These are phyloP conservation scores for Aulostomus chinensis DNA, from an alignment of 2,797 vertebrate genomes.

Conservation along the genomic window DNA sequence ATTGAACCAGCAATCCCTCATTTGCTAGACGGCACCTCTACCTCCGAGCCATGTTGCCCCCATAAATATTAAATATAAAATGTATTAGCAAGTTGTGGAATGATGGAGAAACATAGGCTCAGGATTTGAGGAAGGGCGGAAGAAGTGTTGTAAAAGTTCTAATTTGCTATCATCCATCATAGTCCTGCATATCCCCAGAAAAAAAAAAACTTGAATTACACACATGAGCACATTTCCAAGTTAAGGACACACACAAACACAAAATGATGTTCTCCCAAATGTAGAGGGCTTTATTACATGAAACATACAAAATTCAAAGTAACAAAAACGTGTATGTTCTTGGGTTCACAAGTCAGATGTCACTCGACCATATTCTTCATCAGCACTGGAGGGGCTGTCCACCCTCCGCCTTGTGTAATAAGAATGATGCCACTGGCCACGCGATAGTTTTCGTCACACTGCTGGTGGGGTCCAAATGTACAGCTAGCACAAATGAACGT, in stretches of 20 bases:
- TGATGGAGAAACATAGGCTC: too few relatives aligned
- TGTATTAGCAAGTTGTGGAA: too few relatives aligned
- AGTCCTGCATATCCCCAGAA: too few relatives aligned
- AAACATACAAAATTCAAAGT: slow-evolving; percentile 79
- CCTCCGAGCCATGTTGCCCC: too few relatives aligned
- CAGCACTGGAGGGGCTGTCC: slow-evolving; percentile 29
- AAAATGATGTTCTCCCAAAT: slow-evolving; percentile 52
- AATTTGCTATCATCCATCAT: too few relatives aligned
- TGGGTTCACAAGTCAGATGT: slow-evolving; percentile 51
- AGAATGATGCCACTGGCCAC: slow-evolving; percentile 7
- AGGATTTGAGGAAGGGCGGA: too few relatives aligned
- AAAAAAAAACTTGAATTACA: slow-evolving; percentile 12
- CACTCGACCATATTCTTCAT: slow-evolving; percentile 20
- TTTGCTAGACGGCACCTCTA: too few relatives aligned
- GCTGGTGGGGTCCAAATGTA: slow-evolving; percentile 36
- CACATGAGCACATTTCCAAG: slow-evolving; percentile 6
- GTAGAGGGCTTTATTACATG: slow-evolving; percentile 78
- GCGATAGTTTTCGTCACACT: slow-evolving; percentile 17
- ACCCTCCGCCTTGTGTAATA: slow-evolving; percentile 11
- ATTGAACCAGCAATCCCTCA: too few relatives aligned
- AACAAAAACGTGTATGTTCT: slow-evolving; percentile 72
- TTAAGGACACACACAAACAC: background rate
- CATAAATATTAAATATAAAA: too few relatives aligned
- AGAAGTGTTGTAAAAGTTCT: too few relatives aligned
- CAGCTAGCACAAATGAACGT: slow-evolving; percentile 34